Conservation (phyloP, 2,113 vertebrate species). For the Serilophus lunatus region DNA sequence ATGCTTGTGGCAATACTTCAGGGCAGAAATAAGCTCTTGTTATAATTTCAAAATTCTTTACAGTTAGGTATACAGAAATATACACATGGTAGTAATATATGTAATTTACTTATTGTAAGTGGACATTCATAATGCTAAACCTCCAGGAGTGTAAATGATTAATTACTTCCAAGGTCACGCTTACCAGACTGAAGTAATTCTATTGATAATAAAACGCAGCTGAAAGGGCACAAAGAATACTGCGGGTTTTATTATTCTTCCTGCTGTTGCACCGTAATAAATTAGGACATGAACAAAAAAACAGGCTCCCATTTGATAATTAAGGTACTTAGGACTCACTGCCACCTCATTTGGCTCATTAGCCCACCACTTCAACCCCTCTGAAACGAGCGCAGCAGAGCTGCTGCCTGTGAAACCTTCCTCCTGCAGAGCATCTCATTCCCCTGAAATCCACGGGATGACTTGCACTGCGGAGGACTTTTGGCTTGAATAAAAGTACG, state of each 20-base stretch:
- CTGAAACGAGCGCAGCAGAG: not conserved
- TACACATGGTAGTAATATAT: not conserved
- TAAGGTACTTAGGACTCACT: not conserved
- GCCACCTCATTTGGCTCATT: not conserved
- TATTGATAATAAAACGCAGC: not conserved
- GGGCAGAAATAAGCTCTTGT: not conserved
- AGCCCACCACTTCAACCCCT: not conserved
- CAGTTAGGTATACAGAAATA: not conserved
- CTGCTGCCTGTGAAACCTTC: not conserved
- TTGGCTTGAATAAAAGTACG: not conserved
- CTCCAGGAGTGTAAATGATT: not conserved
- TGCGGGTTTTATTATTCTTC: not conserved
- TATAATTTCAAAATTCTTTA: not conserved
- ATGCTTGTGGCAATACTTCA: not conserved
- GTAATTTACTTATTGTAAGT: not conserved
- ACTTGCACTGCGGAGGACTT: not conserved
- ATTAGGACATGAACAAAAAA: not conserved
- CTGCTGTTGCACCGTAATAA: not conserved
- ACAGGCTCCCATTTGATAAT: not conserved
- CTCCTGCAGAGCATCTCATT: not conserved
- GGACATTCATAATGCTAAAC: not conserved
- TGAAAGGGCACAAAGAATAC: not conserved
- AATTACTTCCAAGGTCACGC: constrained; percentile 31
- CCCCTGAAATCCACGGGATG: not conserved
- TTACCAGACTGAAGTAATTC: constrained; percentile 9